Base-by-base conservation (phyloP, 37 sponge, comb jelly and placozoan species). In the Axinella damicornis region DNA sequence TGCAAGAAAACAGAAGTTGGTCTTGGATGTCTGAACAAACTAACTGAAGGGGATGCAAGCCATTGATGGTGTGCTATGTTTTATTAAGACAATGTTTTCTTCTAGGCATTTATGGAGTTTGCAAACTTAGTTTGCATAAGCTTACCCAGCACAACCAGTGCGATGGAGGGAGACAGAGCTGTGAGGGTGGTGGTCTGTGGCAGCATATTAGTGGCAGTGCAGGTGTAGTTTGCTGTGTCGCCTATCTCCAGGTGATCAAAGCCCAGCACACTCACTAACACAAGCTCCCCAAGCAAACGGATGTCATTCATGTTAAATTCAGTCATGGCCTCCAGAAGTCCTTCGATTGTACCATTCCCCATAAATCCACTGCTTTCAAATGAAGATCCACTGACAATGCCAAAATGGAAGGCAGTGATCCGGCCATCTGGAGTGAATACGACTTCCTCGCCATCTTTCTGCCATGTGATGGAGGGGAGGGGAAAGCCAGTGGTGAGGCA, bases 191-290 rank as follows among this genome's bases (percentile, higher is more conserved):
- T 75, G 16, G 78, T 86, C 63, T 76, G 58, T 57, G 73, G 73
- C 0, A 88, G 74, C 40, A 11, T 54, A 33, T 88, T 83, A 20
- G 17, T 71, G 19, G 76, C 89, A 21, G 55, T 70, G 80, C 93
- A 92, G 19, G 89, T 81, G 70, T 92, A 92, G 46, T 76, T 85
- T 22, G 52, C 93, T 53, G 93, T 92, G 79, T 88, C 93, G 38
- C 69, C 75, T 53, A 89, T 74, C 71, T 60, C 58, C 18, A 85
- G 31, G 13, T 54, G 22, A 25, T 65, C 34, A 24, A 92, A 79
- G 17, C 21, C 60, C 64, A 92, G 60, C 30, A 63, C 59, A 39
- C 85, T 76, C 40, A 88, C 85, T 22, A 75, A 53, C 18, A 76
- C 81, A 58, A 88, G 84, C 67, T 81, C 81, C 2, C 30, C 25